Conservation (phyloP, 2,113 vertebrate species). For the Tyrannus savana region DNA sequence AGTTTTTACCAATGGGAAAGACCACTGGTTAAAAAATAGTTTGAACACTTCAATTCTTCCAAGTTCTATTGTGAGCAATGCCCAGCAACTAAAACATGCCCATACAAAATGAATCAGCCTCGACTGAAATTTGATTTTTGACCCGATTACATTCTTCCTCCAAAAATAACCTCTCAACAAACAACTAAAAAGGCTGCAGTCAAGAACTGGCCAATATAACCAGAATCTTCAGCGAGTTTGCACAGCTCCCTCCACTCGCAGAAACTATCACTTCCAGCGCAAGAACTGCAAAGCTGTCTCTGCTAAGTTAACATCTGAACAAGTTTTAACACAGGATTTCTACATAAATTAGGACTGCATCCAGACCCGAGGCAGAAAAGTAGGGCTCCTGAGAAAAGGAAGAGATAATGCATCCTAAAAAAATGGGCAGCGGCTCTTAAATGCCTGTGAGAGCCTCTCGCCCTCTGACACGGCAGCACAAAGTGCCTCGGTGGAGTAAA, state of each 20-base stretch:
- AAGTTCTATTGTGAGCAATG: background rate
- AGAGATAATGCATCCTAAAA: background rate
- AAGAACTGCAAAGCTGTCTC: conserved; percentile 3
- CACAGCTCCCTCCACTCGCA: background rate
- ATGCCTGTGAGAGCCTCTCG: background rate
- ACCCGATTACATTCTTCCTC: background rate
- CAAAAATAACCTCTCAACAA: background rate
- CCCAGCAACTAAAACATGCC: background rate
- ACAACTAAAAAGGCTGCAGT: background rate
- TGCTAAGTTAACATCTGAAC: background rate
- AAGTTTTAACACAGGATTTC: background rate
- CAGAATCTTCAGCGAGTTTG: background rate
- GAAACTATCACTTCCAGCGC: background rate
- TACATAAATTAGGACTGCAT: conserved; percentile 1
- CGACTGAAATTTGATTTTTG: background rate
- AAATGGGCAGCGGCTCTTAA: background rate
- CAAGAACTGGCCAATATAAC: background rate
- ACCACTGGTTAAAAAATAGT: background rate
- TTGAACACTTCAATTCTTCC: background rate
- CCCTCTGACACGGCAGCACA: background rate
- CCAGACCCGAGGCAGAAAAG: background rate
- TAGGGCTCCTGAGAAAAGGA: background rate
- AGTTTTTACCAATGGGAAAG: background rate
- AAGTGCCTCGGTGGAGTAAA: background rate
- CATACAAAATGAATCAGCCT: background rate